Evolutionary conservation across 2,113 vertebrate genomes (phyloP).

Genomic region (Anoura caudifer): DNA sequence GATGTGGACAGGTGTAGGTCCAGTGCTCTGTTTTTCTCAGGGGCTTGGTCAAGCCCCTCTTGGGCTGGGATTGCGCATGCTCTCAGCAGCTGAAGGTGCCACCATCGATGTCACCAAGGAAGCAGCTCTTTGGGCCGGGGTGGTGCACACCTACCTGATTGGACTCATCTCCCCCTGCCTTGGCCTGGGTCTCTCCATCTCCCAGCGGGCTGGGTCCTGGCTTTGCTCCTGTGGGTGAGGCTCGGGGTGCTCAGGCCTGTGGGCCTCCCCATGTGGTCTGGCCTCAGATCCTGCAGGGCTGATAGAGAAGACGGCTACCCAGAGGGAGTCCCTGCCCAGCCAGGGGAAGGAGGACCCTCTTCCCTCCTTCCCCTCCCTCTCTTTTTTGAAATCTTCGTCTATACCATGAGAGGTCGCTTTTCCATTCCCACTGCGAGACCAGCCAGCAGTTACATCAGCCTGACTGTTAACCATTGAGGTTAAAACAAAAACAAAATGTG

Average conservation of each 20-base stretch:
- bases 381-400: background rate
- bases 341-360: rapidly evolving
- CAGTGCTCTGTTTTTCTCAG: background rate
- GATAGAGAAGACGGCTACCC: background rate
- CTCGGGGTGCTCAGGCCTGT: background rate
- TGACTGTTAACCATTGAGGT: background rate
- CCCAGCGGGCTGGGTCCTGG: background rate
- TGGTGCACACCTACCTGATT: rapidly evolving
- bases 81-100: background rate
- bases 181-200: background rate
- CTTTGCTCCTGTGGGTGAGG: background rate
- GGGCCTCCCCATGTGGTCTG: background rate
- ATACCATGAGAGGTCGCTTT: background rate
- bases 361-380: background rate
- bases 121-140: background rate
- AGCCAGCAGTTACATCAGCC: background rate
- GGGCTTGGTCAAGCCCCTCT: background rate
- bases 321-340: background rate
- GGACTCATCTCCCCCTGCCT: background rate
- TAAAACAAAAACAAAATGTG: background rate
- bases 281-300: background rate
- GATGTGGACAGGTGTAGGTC: too few species aligned
- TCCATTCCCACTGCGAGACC: background rate
- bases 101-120: background rate
- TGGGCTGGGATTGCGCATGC: too few species aligned